A percentile compares a stretch with the other conserved stretches of the same genome.
phyloP scores from a whole-genome alignment of 2,797 vertebrate genomes.

The Okamejei kenojei region DNA sequence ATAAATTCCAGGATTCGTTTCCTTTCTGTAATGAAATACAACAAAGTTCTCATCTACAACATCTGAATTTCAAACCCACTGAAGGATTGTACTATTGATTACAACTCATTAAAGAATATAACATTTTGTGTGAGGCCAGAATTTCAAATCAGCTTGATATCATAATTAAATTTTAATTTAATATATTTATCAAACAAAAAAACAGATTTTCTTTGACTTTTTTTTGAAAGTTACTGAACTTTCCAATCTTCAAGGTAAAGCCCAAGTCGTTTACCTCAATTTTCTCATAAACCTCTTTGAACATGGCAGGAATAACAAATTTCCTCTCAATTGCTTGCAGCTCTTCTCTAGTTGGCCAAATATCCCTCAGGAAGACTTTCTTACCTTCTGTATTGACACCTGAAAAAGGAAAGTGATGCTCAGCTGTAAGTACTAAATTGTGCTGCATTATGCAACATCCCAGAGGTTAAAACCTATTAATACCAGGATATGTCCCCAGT shows the following conservation, averaged over 20 bases:
- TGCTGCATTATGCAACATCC: background rate
- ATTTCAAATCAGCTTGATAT: background rate
- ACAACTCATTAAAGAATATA: too few species aligned
- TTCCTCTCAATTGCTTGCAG: conserved; percentile 80
- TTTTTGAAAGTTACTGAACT: background rate
- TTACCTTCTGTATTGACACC: conserved; percentile 69
- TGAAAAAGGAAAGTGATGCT: conserved; percentile 46
- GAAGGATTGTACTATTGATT: background rate
- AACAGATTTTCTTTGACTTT: too few species aligned
- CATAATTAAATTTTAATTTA: background rate
- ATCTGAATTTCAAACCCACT: background rate
- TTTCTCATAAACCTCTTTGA: conserved; percentile 93
- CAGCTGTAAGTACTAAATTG: background rate
- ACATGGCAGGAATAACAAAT: conserved; percentile 93
- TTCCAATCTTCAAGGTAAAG: background rate
- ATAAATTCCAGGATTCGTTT: conserved; percentile 86
- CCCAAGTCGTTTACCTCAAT: conserved; percentile 72
- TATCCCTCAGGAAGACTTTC: conserved; percentile 79
- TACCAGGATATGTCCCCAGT: background rate
- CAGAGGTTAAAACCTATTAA: background rate
- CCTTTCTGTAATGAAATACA: conserved; percentile 57
- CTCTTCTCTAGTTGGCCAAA: conserved; percentile 91
- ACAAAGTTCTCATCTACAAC: background rate
- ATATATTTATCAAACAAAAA: background rate
- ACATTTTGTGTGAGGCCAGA: background rate